These are phyloP conservation scores for Ormyrus rosae DNA, from an alignment of 2,888 invertebrate species.

Conservation along the genomic window DNA sequence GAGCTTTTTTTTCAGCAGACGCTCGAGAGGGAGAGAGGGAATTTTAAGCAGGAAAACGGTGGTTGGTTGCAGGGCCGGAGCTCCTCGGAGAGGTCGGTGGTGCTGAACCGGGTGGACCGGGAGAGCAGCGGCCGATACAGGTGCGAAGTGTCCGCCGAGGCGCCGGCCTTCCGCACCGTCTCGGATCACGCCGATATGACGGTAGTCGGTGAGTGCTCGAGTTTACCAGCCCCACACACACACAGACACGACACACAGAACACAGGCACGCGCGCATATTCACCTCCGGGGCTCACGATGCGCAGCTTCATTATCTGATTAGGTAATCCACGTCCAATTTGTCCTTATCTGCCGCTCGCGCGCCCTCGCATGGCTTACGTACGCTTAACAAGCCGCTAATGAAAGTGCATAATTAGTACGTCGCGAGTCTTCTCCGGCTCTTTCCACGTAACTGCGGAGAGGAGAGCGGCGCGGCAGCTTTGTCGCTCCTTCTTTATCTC, in stretches of 20 bases:
- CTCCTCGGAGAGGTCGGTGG: constrained; percentile 82
- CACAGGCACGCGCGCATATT: background rate
- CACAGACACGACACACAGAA: background rate
- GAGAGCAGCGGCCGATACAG: constrained; percentile 82
- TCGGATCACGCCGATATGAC: constrained; percentile 82
- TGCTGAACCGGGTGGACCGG: constrained; percentile 81
- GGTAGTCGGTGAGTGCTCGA: constrained; percentile 81
- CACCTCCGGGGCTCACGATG: background rate
- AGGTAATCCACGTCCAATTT: constrained; percentile 53
- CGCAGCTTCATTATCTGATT: constrained; percentile 54
- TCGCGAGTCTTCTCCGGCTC: background rate
- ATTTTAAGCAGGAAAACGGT: too few relatives aligned
- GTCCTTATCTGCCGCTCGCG: constrained; percentile 45
- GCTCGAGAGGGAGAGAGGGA: too few relatives aligned
- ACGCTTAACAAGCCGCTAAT: constrained; percentile 53
- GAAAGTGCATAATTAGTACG: constrained; percentile 55
- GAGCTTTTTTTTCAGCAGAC: too few relatives aligned
- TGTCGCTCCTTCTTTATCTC: background rate
- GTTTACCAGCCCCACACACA: background rate
- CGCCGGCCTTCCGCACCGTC: constrained; percentile 84
- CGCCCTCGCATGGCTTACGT: background rate
- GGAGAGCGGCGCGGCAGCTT: background rate
- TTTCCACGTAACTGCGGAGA: background rate
- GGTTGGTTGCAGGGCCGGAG: constrained; percentile 79
- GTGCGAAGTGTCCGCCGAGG: constrained; percentile 85